phyloP scores from a whole-genome alignment of 2,888 invertebrate species.

The Clusia tigrina region DNA sequence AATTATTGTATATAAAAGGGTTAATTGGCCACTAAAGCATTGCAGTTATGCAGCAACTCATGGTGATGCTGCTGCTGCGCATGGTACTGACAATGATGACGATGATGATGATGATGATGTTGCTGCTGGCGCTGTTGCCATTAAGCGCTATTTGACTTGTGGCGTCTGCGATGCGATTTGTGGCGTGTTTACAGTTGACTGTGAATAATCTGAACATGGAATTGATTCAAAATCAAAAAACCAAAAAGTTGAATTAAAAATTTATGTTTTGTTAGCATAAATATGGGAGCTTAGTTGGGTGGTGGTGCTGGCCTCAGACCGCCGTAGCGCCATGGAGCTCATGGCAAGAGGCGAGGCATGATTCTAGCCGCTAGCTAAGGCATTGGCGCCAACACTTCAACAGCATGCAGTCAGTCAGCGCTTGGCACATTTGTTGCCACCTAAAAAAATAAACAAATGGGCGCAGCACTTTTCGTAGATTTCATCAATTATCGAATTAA shows the following conservation, averaged over 20 bases:
- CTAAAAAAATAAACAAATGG: background rate
- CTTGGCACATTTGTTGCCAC: slow-evolving; percentile 6
- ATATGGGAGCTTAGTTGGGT: slow-evolving; percentile 7
- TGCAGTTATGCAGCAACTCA: background rate
- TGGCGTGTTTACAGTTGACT: background rate
- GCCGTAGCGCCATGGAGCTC: background rate
- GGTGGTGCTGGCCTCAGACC: background rate
- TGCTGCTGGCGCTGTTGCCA: background rate
- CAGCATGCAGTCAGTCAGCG: slow-evolving; percentile 34
- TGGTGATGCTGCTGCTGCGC: background rate
- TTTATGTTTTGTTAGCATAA: slow-evolving; percentile 33
- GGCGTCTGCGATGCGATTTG: background rate
- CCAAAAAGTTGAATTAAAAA: too few relatives aligned
- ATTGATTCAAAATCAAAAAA: too few relatives aligned
- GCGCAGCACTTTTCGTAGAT: background rate
- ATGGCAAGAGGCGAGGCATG: background rate
- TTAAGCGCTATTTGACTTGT: background rate
- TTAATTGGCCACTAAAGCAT: slow-evolving; percentile 9
- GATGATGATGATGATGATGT: too few relatives aligned
- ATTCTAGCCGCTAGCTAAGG: background rate
- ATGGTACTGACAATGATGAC: too few relatives aligned
- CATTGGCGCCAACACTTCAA: slow-evolving; percentile 42
- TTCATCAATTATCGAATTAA: slow-evolving; percentile 3
- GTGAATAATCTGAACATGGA: slow-evolving; percentile 18
- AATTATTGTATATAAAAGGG: slow-evolving; percentile 7